phyloP scores from a whole-genome alignment of 53 echinoderm and acorn worm species.

The Arbacia lixula region DNA sequence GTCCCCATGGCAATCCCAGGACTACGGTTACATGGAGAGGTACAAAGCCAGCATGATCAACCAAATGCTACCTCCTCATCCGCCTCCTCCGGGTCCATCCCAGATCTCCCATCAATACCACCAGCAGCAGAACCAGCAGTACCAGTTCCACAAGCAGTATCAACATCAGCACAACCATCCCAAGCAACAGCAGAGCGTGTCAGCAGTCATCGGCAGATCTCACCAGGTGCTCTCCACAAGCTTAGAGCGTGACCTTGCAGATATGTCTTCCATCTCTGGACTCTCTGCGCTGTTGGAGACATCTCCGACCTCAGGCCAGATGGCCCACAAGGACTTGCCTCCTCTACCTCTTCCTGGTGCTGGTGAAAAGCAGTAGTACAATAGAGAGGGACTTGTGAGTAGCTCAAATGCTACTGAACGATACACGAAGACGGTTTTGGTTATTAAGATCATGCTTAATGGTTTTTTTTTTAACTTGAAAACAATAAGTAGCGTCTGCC shows the following conservation, averaged over 20 bases:
- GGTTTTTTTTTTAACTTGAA: too few relatives aligned
- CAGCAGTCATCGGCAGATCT: background rate
- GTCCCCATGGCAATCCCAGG: slow-evolving; percentile 4
- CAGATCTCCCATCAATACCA: slow-evolving; percentile 15
- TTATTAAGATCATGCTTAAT: too few relatives aligned
- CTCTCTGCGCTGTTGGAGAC: slow-evolving; percentile 28
- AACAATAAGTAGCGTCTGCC: too few relatives aligned
- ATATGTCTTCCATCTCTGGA: slow-evolving; percentile 26
- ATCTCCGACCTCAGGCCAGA: slow-evolving; percentile 22
- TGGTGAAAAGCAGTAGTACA: slow-evolving; percentile 9
- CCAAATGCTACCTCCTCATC: slow-evolving; percentile 17
- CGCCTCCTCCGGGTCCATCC: slow-evolving; percentile 10
- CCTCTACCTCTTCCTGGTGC: background rate
- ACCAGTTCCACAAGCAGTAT: background rate
- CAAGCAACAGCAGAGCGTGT: slow-evolving; percentile 31
- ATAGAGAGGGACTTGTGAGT: too few relatives aligned
- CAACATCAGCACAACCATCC: background rate
- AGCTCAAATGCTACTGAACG: too few relatives aligned
- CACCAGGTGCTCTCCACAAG: slow-evolving; percentile 27
- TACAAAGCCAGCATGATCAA: slow-evolving; percentile 18
- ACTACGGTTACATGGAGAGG: slow-evolving; percentile 25
- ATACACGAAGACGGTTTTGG: too few relatives aligned
- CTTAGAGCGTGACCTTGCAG: slow-evolving; percentile 21
- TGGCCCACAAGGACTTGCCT: slow-evolving; percentile 4
- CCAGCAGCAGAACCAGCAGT: background rate